These are phyloP conservation scores for Epinotia ramella DNA, from an alignment of 2,888 invertebrate genomes.

Conservation along the genomic window DNA sequence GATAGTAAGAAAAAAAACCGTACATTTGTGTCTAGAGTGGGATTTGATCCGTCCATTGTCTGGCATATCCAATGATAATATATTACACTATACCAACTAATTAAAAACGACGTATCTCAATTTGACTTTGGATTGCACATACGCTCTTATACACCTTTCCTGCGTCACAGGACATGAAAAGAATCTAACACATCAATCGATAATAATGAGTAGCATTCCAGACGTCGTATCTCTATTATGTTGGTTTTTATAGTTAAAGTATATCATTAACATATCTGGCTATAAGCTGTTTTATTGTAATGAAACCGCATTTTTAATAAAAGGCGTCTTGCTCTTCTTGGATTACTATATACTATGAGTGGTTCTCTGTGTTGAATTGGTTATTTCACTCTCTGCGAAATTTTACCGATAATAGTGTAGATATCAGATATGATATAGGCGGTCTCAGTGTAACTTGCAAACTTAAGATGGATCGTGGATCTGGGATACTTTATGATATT, in stretches of 20 bases:
- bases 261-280: conserved; percentile 8
- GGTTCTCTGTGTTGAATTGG: background rate
- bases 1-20: conserved; percentile 49
- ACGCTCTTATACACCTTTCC: background rate
- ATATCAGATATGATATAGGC: too few species aligned
- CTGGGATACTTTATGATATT: too few species aligned
- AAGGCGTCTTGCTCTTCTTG: background rate
- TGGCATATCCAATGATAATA: conserved; percentile 50
- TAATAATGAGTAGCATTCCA: conserved; percentile 45
- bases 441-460: too few species aligned
- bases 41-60: conserved; percentile 57
- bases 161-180: conserved; percentile 18
- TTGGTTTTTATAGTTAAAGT: conserved; percentile 7
- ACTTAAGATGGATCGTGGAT: too few species aligned
- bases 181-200: conserved; percentile 42
- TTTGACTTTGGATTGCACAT: background rate
- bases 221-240: conserved; percentile 28
- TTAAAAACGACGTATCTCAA: conserved; percentile 2
- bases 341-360: background rate
- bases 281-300: conserved; percentile 2
- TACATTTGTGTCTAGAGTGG: conserved; percentile 64
- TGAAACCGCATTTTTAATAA: background rate
- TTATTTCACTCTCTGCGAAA: too few species aligned
- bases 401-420: too few species aligned
- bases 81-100: conserved; percentile 17